Evolutionary conservation across 2,113 vertebrate species (phyloP).

Genomic region (Lepus timidus): DNA sequence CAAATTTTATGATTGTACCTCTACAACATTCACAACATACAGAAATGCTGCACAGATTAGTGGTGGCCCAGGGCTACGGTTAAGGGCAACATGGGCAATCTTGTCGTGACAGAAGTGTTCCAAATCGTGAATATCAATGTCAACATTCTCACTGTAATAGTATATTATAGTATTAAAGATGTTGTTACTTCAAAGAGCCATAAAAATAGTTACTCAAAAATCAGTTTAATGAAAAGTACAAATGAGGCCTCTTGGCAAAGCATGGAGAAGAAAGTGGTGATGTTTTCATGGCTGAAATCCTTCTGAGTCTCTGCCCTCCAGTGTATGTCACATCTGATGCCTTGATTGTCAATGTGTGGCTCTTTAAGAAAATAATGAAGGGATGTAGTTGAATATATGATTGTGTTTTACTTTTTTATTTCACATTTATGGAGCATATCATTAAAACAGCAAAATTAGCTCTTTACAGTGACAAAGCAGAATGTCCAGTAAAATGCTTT

Average conservation of each 20-base stretch:
- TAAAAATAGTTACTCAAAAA: neutral
- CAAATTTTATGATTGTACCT: neutral
- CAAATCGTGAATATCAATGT: neutral
- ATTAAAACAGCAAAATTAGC: neutral
- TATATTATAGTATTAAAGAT: neutral
- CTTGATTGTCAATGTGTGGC: neutral
- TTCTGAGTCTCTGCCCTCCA: neutral
- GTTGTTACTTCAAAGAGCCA: neutral
- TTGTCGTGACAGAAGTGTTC: no score
- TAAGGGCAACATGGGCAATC: neutral
- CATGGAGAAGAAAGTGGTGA: neutral
- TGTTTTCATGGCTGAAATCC: neutral
- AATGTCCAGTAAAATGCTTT: neutral
- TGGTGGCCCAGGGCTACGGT: no score
- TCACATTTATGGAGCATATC: neutral
- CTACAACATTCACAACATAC: neutral
- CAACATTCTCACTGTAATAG: no score
- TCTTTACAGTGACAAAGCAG: neutral
- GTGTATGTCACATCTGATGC: neutral
- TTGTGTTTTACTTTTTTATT: neutral
- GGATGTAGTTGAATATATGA: neutral
- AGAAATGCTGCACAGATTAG: neutral
- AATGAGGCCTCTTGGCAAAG: neutral
- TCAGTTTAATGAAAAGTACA: neutral
- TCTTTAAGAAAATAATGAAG: neutral